Base-by-base conservation (phyloP, 2,113 vertebrate species). In the Mustela nigripes region DNA sequence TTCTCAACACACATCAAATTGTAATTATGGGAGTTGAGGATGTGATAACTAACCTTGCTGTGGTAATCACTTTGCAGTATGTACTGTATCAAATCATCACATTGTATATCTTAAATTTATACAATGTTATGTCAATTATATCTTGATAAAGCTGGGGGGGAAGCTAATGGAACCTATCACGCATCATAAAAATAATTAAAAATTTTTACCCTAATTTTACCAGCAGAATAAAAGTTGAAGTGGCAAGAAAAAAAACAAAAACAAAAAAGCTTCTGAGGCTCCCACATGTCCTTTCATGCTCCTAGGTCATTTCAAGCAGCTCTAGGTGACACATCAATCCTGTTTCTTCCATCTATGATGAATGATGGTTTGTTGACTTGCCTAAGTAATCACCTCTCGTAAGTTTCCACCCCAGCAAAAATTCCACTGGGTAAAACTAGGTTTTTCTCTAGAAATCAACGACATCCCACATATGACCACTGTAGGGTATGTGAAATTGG, bases 361-460 rank as follows among this genome's bases (percentile, higher is more conserved):
- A 71, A 53, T 69, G 36, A 81, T 82, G 31, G 21, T 36, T 95
- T 84, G 81, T 73, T 74, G 85, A 45, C 83, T 67, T 79, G 78
- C 91, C 67, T 89, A 60, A 91, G 10, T 31, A 58, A 42, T 69
- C 19, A 80, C 15, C 53, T 62, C 89, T 33, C 36, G 22, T 86
- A 65, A 80, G 22, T 96, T 83, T 78, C 71, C 62, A 93, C 85
- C 22, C 67, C 81, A 63, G 63, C 84, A 97, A 86, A 95, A 95
- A 97, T 97, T 94, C 94, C 87, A 85, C 71, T 33, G 62, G 24
- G 36, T 48, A 90, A 97, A 93, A 71, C 33, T 58, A 97, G 71
- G n/a, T 81, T 96, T 97, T 96, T 96, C 97, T 97, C 94, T 80
- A 96, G 97, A 98, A 97, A 94, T 89, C 71, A 89, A 73, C 76